Evolutionary conservation across 2,888 invertebrate genomes (phyloP).

Genomic region (Griposia aprilina): DNA sequence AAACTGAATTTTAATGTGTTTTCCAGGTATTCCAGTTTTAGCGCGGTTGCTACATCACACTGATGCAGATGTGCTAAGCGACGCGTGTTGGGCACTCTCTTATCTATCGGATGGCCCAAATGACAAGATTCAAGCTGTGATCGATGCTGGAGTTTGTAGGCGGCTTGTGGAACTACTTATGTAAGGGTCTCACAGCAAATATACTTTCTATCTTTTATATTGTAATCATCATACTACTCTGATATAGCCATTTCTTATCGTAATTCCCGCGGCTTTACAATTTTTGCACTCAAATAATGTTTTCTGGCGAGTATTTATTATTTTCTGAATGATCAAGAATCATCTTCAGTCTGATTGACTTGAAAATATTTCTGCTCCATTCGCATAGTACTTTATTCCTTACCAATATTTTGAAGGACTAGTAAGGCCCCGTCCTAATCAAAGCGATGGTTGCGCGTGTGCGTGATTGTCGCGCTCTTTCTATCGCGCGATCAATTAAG

Average conservation of each 20-base stretch:
- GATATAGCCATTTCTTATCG: not conserved
- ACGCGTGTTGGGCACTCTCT: constrained; percentile 99
- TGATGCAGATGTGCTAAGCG: constrained; percentile 97
- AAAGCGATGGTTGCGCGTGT: not conserved
- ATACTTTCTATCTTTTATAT: not conserved
- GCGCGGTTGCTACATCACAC: constrained; percentile 96
- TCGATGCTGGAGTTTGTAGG: constrained; percentile 98
- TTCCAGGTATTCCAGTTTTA: constrained; percentile 95
- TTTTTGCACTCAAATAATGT: not conserved
- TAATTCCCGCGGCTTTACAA: not conserved
- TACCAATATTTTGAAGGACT: not conserved
- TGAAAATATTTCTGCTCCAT: not conserved
- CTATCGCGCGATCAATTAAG: not conserved
- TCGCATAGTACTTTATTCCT: not conserved
- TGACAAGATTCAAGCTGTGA: constrained; percentile 99
- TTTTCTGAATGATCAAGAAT: not conserved
- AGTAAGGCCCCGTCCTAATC: not conserved
- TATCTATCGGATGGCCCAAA: constrained; percentile 99
- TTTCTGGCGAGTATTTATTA: not conserved
- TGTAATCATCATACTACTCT: too few species aligned
- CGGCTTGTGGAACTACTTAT: constrained; percentile 92
- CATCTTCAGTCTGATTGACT: not conserved
- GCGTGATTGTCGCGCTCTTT: not conserved
- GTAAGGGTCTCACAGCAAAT: constrained; percentile 74
- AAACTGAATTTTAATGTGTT: not conserved